Evolutionary conservation across 2,888 invertebrate species (phyloP), one percentile per base, ranked within the genome.

Genomic region (Netelia fuscicornis): DNA sequence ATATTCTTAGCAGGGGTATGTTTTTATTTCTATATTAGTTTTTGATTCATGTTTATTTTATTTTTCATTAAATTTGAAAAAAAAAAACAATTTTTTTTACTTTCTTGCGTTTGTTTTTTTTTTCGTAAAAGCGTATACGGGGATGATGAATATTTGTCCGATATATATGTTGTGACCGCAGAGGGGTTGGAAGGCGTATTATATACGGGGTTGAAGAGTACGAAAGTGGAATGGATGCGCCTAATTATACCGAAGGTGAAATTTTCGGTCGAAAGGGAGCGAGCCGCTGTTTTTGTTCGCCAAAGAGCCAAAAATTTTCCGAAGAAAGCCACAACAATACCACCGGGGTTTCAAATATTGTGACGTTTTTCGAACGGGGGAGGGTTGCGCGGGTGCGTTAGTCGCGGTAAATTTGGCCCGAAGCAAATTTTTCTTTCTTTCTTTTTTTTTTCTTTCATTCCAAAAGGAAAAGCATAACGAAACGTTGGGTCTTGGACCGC

Each of bases 381-480:
- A 6, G 37, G 6, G 37, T 37, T 6, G 6, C 37, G 37, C 37
- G 80, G 60, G 56, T 58, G 72, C 78, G 78, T 75, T 78, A 80
- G 84, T 75, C 70, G 64, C 86, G 75, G 78, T 79, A 70, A 82
- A 85, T 82, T 82, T 72, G 65, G 67, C 20, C 20, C 70, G 68
- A 30, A 58, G 37, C 20, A 74, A 74, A 64, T 65, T 65, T 58
- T 60, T 74, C 13, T 65, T 1, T 65, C 8, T 62, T 25, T 62
- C 23, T 23, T 62, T 62, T 62, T 62, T 23, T 62, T 62, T 11
- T 9, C 25, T 62, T 25, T 11, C 11, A 1, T 37, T 65, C 65
- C 17, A n/a, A 20, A 54, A 56, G 71, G 37, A 85, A 85, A 82
- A 85, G 85, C 85, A 76, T 75, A 85, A 85, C 85, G 85, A 85